Evolutionary conservation across 2,797 vertebrate species (phyloP).

Genomic region (Protonibea diacanthus): DNA sequence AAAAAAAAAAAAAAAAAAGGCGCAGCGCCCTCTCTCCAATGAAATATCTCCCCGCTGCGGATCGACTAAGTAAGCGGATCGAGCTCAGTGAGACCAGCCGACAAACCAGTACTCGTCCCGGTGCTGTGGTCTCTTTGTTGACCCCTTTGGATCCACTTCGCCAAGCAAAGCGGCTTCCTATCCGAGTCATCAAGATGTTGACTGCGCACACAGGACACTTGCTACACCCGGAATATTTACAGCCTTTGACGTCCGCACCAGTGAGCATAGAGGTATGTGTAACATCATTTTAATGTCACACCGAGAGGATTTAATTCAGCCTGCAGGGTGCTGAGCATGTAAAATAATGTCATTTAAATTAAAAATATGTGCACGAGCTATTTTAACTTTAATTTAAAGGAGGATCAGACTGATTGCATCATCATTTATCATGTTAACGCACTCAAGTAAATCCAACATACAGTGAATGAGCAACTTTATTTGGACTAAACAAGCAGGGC

Average conservation of each 20-base stretch:
- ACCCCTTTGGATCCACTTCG: constrained; percentile 90
- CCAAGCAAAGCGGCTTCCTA: constrained; percentile 91
- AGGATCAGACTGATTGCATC: not conserved
- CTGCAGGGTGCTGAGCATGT: not conserved
- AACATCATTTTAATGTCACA: not conserved
- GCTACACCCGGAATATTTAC: constrained; percentile 94
- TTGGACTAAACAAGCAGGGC: not conserved
- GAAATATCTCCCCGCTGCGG: constrained; percentile 87
- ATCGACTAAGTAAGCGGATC: constrained; percentile 76
- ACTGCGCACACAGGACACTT: constrained; percentile 89
- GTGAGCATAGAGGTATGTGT: constrained; percentile 92
- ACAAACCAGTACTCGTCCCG: constrained; percentile 50
- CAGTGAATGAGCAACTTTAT: not conserved
- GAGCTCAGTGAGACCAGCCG: constrained; percentile 71
- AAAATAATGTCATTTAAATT: no score
- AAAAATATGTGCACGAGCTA: no score
- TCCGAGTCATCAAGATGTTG: constrained; percentile 92
- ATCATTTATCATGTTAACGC: not conserved
- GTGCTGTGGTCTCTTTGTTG: constrained; percentile 79
- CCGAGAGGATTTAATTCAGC: not conserved
- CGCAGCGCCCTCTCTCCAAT: constrained; percentile 85
- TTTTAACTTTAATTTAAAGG: not conserved
- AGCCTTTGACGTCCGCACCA: constrained; percentile 92
- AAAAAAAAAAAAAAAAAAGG: not conserved
- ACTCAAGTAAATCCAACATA: not conserved